These are phyloP conservation scores for Acanthacorydalis orientalis DNA, from an alignment of 2,888 invertebrate species.

Conservation along the genomic window DNA sequence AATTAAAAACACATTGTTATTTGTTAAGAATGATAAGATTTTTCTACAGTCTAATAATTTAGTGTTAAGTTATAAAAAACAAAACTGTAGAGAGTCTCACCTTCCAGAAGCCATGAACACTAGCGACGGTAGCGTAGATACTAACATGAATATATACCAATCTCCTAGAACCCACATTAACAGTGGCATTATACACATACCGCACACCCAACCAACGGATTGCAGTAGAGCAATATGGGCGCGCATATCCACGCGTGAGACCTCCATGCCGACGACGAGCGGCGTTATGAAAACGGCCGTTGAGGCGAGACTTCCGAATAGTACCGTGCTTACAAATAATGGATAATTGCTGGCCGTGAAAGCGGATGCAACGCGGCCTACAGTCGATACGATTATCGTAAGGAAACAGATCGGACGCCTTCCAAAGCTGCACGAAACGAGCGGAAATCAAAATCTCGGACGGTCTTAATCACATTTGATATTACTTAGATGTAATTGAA, in stretches of 20 bases:
- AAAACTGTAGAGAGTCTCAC: conserved; percentile 18
- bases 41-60: too few species aligned
- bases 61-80: too few species aligned
- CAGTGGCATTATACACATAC: conserved; percentile 30
- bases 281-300: conserved; percentile 31
- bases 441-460: conserved; percentile 8
- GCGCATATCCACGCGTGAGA: conserved; percentile 30
- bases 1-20: too few species aligned
- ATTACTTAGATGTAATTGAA: too few species aligned
- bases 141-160: conserved; percentile 30
- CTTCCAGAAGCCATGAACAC: conserved; percentile 26
- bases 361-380: conserved; percentile 26
- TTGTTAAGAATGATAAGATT: too few species aligned
- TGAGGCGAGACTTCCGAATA: conserved; percentile 28
- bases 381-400: conserved; percentile 25
- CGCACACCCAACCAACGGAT: conserved; percentile 32
- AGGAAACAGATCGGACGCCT: conserved; percentile 31
- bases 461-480: too few species aligned
- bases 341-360: conserved; percentile 24
- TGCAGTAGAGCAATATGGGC: conserved; percentile 32
- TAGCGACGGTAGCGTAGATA: conserved; percentile 29
- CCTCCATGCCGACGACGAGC: conserved; percentile 34
- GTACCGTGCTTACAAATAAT: conserved; percentile 25
- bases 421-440: conserved; percentile 25
- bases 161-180: conserved; percentile 31